Evolutionary conservation across 2,113 vertebrate genomes (phyloP).

Genomic region (Aptenodytes forsteri): DNA sequence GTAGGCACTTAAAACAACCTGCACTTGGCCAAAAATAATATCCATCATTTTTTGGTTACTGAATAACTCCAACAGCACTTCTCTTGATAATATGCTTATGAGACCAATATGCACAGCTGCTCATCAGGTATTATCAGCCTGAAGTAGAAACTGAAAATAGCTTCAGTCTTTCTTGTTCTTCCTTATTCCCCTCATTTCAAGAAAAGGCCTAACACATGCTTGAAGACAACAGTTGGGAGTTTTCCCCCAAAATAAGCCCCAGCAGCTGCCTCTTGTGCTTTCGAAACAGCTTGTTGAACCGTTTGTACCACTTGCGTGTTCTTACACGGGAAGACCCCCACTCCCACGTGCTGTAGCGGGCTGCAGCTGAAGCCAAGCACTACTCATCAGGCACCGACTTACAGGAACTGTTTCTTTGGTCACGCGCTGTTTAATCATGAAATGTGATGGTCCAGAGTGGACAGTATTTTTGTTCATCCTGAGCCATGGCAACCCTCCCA

Average conservation of each 20-base stretch:
- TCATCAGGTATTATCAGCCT: neutral
- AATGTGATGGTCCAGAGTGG: neutral
- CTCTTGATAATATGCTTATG: neutral
- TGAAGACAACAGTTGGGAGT: neutral
- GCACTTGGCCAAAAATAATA: neutral
- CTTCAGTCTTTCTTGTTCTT: neutral
- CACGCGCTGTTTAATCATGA: neutral
- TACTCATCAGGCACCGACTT: neutral
- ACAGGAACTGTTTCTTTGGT: neutral
- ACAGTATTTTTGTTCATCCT: neutral
- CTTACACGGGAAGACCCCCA: neutral
- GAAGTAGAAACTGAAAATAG: neutral
- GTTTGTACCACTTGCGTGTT: neutral
- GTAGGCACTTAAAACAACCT: constrained; percentile 21
- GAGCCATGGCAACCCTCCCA: neutral
- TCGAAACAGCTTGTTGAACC: neutral
- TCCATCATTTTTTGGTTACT: neutral
- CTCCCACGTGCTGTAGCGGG: fast-evolving
- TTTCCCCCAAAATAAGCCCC: neutral
- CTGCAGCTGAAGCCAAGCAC: neutral
- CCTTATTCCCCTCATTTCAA: neutral
- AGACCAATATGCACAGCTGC: neutral
- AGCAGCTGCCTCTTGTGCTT: neutral
- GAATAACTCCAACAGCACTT: neutral
- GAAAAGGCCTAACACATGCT: neutral